phyloP scores from a whole-genome alignment of 2,113 vertebrate genomes.

The Candoia aspera region DNA sequence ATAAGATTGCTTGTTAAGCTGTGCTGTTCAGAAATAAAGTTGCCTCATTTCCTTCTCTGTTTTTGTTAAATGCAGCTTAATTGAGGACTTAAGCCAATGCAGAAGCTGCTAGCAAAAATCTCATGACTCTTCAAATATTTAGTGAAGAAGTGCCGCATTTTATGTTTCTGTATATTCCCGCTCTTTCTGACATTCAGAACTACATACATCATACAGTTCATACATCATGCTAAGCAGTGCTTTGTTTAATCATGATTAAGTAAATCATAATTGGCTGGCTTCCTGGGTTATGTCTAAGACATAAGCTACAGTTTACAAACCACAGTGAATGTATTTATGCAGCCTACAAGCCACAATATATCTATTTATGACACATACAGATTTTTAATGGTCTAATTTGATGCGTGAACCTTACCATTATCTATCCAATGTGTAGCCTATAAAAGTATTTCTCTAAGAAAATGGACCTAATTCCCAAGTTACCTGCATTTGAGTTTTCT shows the following conservation, averaged over 20 bases:
- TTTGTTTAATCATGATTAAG: background rate
- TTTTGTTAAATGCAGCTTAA: background rate
- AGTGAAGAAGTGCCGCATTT: background rate
- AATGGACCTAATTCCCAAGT: background rate
- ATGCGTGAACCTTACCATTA: background rate
- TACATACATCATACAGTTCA: background rate
- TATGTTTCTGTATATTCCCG: background rate
- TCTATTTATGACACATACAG: background rate
- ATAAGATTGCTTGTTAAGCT: background rate
- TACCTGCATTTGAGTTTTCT: background rate
- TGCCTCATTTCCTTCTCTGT: background rate
- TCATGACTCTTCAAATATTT: conserved; percentile 39
- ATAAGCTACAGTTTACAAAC: background rate
- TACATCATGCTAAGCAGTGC: background rate
- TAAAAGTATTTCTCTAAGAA: background rate
- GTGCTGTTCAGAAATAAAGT: background rate
- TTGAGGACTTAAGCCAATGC: background rate
- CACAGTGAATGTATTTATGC: background rate
- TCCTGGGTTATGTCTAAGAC: background rate
- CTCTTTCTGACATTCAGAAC: background rate
- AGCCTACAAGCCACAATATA: background rate
- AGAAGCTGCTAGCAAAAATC: background rate
- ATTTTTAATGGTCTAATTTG: background rate
- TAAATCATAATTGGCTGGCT: background rate
- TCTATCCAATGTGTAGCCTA: background rate